phyloP scores from a whole-genome alignment of 2,113 vertebrate genomes.

The Stigmatopora argus region DNA sequence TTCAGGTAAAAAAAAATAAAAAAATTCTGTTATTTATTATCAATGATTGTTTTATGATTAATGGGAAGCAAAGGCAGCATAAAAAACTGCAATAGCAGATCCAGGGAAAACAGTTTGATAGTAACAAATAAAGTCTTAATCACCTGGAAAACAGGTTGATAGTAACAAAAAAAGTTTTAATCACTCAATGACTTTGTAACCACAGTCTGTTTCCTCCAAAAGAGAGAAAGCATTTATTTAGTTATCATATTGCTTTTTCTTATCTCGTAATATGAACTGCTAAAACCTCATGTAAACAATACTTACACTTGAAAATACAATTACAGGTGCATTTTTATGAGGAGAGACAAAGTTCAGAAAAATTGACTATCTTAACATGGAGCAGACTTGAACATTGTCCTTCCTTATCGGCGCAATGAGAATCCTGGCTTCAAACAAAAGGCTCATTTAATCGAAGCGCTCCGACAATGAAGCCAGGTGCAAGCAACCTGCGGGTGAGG shows the following conservation, averaged over 20 bases:
- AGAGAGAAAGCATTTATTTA: neutral
- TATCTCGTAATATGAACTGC: neutral
- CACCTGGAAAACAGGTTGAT: neutral
- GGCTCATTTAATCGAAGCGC: slow-evolving; percentile 20
- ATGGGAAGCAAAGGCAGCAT: neutral
- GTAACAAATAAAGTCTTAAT: neutral
- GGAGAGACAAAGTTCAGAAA: slow-evolving; percentile 47
- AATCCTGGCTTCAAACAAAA: slow-evolving; percentile 20
- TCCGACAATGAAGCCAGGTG: slow-evolving; percentile 51
- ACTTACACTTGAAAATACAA: neutral
- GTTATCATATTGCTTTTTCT: neutral
- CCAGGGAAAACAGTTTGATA: neutral
- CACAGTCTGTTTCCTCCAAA: neutral
- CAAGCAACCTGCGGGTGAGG: slow-evolving; percentile 38
- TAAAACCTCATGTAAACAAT: neutral
- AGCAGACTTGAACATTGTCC: slow-evolving; percentile 5
- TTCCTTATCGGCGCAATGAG: slow-evolving; percentile 39
- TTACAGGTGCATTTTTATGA: slow-evolving; percentile 7
- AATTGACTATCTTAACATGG: neutral
- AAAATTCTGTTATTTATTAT: neutral
- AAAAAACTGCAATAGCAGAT: neutral
- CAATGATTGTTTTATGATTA: neutral
- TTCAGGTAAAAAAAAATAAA: no score
- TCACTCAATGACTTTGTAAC: no score
- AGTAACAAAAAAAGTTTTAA: neutral